phyloP scores from a whole-genome alignment of 2,797 vertebrate genomes.

The Girardinus metallicus region DNA sequence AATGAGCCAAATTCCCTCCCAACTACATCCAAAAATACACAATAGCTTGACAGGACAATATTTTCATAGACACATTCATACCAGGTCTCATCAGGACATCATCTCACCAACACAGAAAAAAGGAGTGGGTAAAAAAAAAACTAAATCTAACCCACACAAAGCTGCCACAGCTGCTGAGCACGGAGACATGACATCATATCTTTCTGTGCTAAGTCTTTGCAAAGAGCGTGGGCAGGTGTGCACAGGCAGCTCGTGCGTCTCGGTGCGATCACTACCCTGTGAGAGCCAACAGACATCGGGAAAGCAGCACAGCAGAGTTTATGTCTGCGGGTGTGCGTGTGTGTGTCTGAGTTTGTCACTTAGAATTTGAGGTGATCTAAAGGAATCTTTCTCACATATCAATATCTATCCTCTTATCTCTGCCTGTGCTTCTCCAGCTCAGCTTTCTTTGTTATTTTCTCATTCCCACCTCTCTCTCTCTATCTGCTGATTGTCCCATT shows the following conservation, averaged over 20 bases:
- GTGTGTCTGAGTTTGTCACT: conserved; percentile 55
- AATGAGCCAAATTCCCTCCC: conserved; percentile 61
- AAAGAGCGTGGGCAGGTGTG: conserved; percentile 64
- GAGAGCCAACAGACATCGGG: conserved; percentile 44
- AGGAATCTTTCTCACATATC: conserved; percentile 48
- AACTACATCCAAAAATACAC: conserved; percentile 65
- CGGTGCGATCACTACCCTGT: conserved; percentile 52
- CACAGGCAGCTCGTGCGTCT: conserved; percentile 41
- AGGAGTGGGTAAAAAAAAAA: conserved; percentile 15
- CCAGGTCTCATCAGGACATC: conserved; percentile 56
- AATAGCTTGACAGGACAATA: conserved; percentile 51
- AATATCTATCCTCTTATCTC: conserved; percentile 50
- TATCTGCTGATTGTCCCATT: conserved; percentile 34
- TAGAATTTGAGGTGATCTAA: conserved; percentile 43
- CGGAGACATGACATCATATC: conserved; percentile 76
- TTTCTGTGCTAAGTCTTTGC: conserved; percentile 48
- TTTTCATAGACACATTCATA: conserved; percentile 17
- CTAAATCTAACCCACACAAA: conserved; percentile 37
- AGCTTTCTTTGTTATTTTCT: conserved; percentile 37
- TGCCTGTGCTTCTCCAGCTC: conserved; percentile 9
- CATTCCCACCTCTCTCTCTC: conserved; percentile 29
- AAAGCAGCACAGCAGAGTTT: conserved; percentile 36
- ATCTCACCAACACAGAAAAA: conserved; percentile 63
- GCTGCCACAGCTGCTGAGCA: conserved; percentile 29
- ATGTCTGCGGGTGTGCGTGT: conserved; percentile 3